phyloP scores from a whole-genome alignment of 2,888 invertebrate genomes.

The Lottia scabra region DNA sequence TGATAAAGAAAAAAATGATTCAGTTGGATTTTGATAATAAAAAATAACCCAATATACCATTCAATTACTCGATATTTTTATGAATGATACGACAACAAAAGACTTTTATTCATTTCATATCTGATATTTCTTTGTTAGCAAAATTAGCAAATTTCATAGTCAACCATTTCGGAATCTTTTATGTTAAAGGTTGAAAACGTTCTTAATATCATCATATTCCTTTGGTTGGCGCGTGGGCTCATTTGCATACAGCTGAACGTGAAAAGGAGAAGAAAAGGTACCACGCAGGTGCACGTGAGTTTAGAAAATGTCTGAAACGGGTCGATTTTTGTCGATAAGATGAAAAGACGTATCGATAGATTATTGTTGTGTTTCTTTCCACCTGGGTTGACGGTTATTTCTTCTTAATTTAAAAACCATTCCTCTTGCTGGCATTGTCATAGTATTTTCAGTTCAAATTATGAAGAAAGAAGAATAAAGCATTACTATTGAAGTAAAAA shows the following conservation, averaged over 20 bases:
- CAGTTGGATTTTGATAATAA: not conserved
- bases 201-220: too few relatives aligned
- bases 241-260: conserved; percentile 39
- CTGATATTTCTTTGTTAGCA: not conserved
- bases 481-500: too few relatives aligned
- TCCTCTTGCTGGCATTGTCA: too few relatives aligned
- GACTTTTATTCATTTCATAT: not conserved
- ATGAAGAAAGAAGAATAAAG: too few relatives aligned
- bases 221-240: conserved; percentile 21
- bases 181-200: not conserved
- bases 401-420: too few relatives aligned
- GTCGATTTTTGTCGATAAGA: not conserved
- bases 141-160: not conserved
- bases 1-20: too few relatives aligned
- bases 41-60: not conserved
- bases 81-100: not conserved
- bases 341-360: not conserved
- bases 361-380: too few relatives aligned
- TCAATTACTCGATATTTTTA: too few relatives aligned
- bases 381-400: too few relatives aligned
- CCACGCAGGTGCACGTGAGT: not conserved
- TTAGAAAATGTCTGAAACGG: not conserved
- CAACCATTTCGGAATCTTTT: not conserved
- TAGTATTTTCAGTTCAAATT: too few relatives aligned
- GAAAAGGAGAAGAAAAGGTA: not conserved